These are phyloP conservation scores for Characodon lateralis DNA, from an alignment of 2,797 vertebrate genomes.

Conservation along the genomic window DNA sequence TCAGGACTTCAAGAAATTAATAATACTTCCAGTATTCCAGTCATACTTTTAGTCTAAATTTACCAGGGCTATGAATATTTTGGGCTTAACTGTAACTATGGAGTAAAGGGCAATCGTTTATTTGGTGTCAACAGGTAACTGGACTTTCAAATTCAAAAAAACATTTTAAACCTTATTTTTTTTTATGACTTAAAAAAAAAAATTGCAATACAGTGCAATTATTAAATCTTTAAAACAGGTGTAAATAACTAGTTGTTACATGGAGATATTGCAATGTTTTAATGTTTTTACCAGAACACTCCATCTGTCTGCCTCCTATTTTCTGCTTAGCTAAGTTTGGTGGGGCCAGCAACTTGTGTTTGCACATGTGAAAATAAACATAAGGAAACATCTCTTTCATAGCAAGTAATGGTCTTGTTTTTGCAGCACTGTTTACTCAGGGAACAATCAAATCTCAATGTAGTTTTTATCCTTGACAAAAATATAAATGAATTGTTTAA, in stretches of 20 bases:
- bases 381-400: background rate
- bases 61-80: background rate
- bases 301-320: background rate
- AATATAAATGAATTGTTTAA: background rate
- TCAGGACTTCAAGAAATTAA: background rate
- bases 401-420: background rate
- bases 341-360: background rate
- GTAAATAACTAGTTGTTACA: too few relatives aligned
- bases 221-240: too few relatives aligned
- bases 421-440: background rate
- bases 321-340: background rate
- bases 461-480: background rate
- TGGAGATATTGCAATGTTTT: too few relatives aligned
- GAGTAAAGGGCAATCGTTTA: background rate
- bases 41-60: background rate
- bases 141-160: too few relatives aligned
- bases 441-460: background rate
- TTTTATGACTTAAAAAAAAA: too few relatives aligned
- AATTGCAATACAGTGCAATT: too few relatives aligned
- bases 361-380: background rate
- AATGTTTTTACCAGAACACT: too few relatives aligned
- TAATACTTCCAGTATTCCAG: background rate
- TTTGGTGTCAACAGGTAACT: background rate
- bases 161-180: too few relatives aligned
- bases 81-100: background rate